Conservation (phyloP, 2,888 invertebrate genomes). For the Hetaerina titia region DNA sequence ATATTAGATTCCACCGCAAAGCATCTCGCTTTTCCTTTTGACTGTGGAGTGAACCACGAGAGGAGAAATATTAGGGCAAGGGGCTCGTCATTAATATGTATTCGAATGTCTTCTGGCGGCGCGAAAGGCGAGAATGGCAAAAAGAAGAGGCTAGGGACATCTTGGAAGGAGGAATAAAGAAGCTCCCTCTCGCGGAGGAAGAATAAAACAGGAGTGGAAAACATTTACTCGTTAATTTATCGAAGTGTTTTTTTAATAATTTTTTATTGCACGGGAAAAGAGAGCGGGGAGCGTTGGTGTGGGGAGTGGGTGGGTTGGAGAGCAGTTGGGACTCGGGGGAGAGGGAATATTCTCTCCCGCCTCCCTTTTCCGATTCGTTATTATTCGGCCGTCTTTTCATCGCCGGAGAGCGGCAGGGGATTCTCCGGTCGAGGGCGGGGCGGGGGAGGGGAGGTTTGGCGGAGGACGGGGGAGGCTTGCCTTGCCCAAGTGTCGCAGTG, state of each 20-base stretch:
- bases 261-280: background rate
- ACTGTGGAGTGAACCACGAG: no score
- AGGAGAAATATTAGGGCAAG: no score
- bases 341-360: no score
- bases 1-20: no score
- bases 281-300: background rate
- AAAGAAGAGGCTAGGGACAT: no score
- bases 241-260: background rate
- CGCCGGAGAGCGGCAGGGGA: background rate
- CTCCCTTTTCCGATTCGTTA: no score
- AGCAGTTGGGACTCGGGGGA: no score
- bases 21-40: no score
- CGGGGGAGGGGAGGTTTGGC: no score
- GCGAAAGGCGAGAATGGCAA: no score
- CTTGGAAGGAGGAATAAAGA: no score
- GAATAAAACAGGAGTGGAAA: background rate
- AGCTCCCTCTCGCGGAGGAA: background rate
- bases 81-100: background rate
- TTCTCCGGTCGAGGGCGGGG: no score
- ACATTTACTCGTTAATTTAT: constrained; percentile 2
- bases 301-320: background rate
- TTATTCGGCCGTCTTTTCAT: background rate
- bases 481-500: background rate
- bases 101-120: background rate
- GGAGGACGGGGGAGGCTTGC: background rate